Percentiles rank a stretch among this genome's conserved stretches.
phyloP scores from a whole-genome alignment of 1,140 invertebrate genomes.

The Zaprionus capensis region DNA sequence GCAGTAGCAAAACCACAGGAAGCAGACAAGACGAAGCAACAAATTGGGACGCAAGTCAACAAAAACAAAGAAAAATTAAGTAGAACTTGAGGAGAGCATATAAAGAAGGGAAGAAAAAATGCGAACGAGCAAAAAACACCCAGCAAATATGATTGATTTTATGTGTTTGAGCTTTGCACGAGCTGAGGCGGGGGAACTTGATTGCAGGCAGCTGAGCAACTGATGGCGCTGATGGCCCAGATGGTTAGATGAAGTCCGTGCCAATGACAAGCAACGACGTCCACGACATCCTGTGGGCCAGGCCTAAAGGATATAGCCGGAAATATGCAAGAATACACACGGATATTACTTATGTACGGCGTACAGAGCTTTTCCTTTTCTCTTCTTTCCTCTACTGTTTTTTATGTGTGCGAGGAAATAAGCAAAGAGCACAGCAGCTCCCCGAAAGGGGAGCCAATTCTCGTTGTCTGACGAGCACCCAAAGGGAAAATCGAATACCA shows the following conservation, averaged over 20 bases:
- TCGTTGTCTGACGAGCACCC: constrained; percentile 17
- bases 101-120: constrained; percentile 19
- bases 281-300: constrained; percentile 5
- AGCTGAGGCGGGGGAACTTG: background rate
- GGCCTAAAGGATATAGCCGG: constrained; percentile 58
- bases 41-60: constrained; percentile 62
- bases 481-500: constrained; percentile 64
- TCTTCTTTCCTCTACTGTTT: constrained; percentile 28
- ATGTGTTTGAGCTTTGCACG: constrained; percentile 60
- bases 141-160: constrained; percentile 76
- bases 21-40: constrained; percentile 47
- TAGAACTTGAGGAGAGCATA: constrained; percentile 19
- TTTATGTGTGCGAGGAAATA: constrained; percentile 57
- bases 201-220: background rate
- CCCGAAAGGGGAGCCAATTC: constrained; percentile 27
- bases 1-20: constrained; percentile 13
- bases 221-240: constrained; percentile 9
- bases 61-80: constrained; percentile 42
- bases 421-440: constrained; percentile 24
- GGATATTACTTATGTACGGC: constrained; percentile 67
- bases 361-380: constrained; percentile 35
- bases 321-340: constrained; percentile 71
- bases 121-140: constrained; percentile 22
- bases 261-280: constrained; percentile 41
- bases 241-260: constrained; percentile 21